Evolutionary conservation across 2,113 vertebrate genomes (phyloP), one percentile per base, ranked within the genome.

Genomic region (Columba livia): DNA sequence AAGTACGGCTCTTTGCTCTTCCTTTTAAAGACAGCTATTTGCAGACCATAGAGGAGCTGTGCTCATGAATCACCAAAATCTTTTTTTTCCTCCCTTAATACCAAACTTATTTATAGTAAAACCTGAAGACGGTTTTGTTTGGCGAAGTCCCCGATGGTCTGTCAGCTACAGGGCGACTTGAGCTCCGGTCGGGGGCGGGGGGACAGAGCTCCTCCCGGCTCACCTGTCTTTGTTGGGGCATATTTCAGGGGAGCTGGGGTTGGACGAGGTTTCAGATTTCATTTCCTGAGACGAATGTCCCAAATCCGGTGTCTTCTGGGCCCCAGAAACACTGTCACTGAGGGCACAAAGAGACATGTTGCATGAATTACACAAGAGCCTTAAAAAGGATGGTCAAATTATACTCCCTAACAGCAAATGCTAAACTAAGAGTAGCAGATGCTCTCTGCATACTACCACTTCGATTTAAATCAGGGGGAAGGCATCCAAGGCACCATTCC

Each of bases 191-290:
- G 5, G 65, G 81, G 65, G 44, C 44, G 44, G 44, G 18, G 19
- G 53, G 66, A 79, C 0, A 2, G 36, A 36, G 58, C 36, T 64
- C 51, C 57, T n/a, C 32, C 28, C 2, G 25, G 79, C 97, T 98
- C 97, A 99, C 99, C 98, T 99, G 75, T 99, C 99, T 89, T 98
- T 98, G 96, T 98, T 99, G 83, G 98, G 98, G 89, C 98, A 99
- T 81, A 98, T 99, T 98, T 99, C 99, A 5, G 99, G 99, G 85
- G 99, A 99, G 96, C 99, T 99, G 85, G 99, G 99, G 96, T 99
- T 99, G 70, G 99, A 99, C 1, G 98, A 99, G 25, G 98, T 98
- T 96, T 99, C 99, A 40, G 98, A 98, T 96, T 97, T 99, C 79
- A 98, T 98, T 85, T 99, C 99, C 96, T 98, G 98, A 14, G 98